A percentile compares a stretch with the other conserved stretches of the same genome.
Conservation (phyloP, 2,797 vertebrate genomes). For the Melanotaenia parkinsoni region DNA sequence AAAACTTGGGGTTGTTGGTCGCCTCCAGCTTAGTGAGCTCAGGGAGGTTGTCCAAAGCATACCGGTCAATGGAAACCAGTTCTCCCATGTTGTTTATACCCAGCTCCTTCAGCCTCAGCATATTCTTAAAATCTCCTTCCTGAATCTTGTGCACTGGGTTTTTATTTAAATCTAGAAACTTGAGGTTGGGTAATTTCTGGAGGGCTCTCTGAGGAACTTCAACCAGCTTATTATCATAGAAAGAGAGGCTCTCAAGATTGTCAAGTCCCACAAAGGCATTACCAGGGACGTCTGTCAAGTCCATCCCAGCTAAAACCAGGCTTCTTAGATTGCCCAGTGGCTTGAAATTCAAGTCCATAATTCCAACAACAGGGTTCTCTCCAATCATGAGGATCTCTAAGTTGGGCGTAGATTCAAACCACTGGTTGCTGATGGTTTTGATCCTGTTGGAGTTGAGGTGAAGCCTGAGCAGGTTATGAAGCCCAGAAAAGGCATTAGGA, state of each 20-base stretch:
- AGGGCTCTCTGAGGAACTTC: slow-evolving; percentile 91
- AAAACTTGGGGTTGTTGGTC: slow-evolving; percentile 96
- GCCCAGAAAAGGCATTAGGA: slow-evolving; percentile 91
- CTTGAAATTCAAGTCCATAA: slow-evolving; percentile 95
- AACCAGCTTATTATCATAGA: slow-evolving; percentile 94
- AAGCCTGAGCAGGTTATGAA: slow-evolving; percentile 91
- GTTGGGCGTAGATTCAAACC: slow-evolving; percentile 96
- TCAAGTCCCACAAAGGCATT: slow-evolving; percentile 95
- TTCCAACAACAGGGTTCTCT: slow-evolving; percentile 95
- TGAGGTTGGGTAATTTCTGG: slow-evolving; percentile 94
- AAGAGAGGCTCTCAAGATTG: slow-evolving; percentile 95
- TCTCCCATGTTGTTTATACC: slow-evolving; percentile 98
- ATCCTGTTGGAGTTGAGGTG: slow-evolving; percentile 97
- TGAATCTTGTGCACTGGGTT: slow-evolving; percentile 95
- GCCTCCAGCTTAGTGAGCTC: slow-evolving; percentile 97
- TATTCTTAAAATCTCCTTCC: slow-evolving; percentile 96
- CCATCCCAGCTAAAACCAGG: slow-evolving; percentile 96
- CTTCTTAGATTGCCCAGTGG: slow-evolving; percentile 92
- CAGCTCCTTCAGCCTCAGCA: slow-evolving; percentile 94
- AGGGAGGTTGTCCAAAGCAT: slow-evolving; percentile 94
- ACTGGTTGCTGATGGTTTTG: slow-evolving; percentile 91
- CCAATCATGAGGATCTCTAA: slow-evolving; percentile 98
- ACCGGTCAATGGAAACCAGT: slow-evolving; percentile 91
- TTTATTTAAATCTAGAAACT: slow-evolving; percentile 98
- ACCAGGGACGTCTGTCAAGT: slow-evolving; percentile 92